A percentile compares a stretch with the other conserved stretches of the same genome.
Conservation (phyloP, 1,140 invertebrate species). For the Zaprionus ghesquierei region DNA sequence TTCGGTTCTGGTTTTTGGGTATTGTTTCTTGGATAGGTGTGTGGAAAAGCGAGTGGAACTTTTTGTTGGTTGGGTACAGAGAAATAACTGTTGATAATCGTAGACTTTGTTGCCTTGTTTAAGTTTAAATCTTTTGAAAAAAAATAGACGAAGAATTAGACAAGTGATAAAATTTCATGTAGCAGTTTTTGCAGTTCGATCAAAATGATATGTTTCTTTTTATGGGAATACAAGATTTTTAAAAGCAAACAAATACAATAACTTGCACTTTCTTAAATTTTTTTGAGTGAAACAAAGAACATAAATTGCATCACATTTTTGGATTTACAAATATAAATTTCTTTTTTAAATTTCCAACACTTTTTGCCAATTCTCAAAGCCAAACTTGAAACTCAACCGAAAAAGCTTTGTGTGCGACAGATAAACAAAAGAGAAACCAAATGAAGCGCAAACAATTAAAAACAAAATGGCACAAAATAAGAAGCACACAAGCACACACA, state of each 20-base stretch:
- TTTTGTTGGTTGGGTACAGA: conserved; percentile 48
- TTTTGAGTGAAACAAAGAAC: conserved; percentile 22
- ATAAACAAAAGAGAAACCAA: conserved; percentile 43
- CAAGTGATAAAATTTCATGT: neutral
- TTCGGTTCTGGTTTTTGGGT: conserved; percentile 27
- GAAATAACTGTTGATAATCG: conserved; percentile 66
- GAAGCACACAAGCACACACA: conserved; percentile 22
- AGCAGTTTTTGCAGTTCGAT: neutral
- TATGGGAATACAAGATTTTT: neutral
- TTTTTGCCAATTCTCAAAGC: conserved; percentile 70
- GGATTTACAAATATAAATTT: conserved; percentile 4
- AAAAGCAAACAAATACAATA: neutral
- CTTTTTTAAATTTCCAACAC: conserved; percentile 10
- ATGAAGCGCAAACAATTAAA: conserved; percentile 56
- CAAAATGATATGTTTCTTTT: neutral
- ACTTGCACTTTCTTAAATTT: neutral
- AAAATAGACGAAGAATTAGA: conserved; percentile 1
- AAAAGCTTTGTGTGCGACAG: conserved; percentile 21
- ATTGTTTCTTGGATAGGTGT: conserved; percentile 31
- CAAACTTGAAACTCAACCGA: conserved; percentile 62
- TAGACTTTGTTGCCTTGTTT: conserved; percentile 30
- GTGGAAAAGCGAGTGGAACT: conserved; percentile 32
- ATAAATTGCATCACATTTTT: conserved; percentile 27
- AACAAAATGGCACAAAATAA: conserved; percentile 51
- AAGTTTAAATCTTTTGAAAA: neutral